Evolutionary conservation across 1,140 invertebrate genomes (phyloP).

Genomic region (Eurosta solidaginis): DNA sequence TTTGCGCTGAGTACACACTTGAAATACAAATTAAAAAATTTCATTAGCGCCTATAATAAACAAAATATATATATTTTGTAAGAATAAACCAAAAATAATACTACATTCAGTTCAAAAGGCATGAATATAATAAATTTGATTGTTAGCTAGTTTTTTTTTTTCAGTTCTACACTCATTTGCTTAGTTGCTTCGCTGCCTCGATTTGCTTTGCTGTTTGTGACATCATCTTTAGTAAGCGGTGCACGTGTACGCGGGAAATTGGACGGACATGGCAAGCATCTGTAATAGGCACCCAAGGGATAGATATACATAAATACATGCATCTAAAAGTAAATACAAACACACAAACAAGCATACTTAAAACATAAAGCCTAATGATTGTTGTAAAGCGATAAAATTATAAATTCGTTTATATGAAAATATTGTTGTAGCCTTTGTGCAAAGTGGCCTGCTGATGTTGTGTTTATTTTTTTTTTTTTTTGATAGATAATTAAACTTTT

Average conservation of each 20-base stretch:
- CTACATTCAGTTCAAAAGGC: not conserved
- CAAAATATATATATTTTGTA: too few relatives aligned
- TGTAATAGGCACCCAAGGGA: not conserved
- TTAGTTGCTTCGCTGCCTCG: not conserved
- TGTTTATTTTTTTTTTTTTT: too few relatives aligned
- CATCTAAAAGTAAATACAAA: too few relatives aligned
- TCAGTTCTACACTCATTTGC: too few relatives aligned
- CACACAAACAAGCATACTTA: not conserved
- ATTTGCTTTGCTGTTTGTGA: not conserved
- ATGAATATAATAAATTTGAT: constrained; percentile 19
- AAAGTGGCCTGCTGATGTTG: not conserved
- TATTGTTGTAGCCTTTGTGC: not conserved
- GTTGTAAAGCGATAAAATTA: not conserved
- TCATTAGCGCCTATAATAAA: not conserved
- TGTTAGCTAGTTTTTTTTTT: not conserved
- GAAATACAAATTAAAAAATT: constrained; percentile 14
- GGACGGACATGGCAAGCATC: not conserved
- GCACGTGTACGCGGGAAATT: not conserved
- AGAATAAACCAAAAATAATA: not conserved
- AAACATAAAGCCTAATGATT: not conserved
- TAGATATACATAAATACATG: not conserved
- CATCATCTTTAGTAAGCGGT: not conserved
- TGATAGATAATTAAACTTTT: too few relatives aligned
- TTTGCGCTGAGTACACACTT: constrained; percentile 1
- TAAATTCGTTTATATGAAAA: not conserved